Evolutionary conservation across 1,140 invertebrate genomes (phyloP).

Genomic region (Leguminivora glycinivorella): DNA sequence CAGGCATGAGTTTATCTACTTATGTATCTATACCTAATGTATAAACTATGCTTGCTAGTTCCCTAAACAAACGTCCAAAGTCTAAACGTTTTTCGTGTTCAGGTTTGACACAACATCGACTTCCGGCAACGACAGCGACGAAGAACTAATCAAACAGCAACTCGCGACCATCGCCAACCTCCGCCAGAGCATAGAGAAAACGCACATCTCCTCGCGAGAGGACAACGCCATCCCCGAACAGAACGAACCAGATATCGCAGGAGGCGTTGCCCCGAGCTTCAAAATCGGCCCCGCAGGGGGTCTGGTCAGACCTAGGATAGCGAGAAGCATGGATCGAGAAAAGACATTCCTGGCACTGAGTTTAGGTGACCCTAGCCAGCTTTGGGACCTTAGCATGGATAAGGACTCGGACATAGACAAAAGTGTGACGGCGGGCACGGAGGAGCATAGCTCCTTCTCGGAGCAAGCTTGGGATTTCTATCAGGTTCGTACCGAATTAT

Average conservation of each 20-base stretch:
- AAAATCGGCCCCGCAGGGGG: slow-evolving; percentile 80
- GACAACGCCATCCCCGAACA: slow-evolving; percentile 72
- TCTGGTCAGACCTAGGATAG: slow-evolving; percentile 62
- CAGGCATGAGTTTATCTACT: too few species aligned
- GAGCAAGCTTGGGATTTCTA: slow-evolving; percentile 93
- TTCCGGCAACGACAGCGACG: slow-evolving; percentile 77
- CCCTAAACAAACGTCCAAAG: too few species aligned
- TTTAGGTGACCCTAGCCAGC: slow-evolving; percentile 62
- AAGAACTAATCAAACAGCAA: slow-evolving; percentile 66
- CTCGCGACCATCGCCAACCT: slow-evolving; percentile 63
- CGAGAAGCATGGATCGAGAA: slow-evolving; percentile 67
- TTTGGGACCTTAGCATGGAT: slow-evolving; percentile 68
- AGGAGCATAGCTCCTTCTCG: slow-evolving; percentile 89
- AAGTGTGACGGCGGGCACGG: slow-evolving; percentile 78
- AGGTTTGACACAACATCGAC: slow-evolving; percentile 77
- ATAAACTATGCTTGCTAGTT: too few species aligned
- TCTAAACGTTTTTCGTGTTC: slow-evolving; percentile 12
- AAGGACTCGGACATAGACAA: slow-evolving; percentile 74
- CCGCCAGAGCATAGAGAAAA: slow-evolving; percentile 73
- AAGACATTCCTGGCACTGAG: slow-evolving; percentile 65
- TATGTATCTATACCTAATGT: too few species aligned
- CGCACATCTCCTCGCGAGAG: slow-evolving; percentile 70
- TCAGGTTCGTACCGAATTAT: slow-evolving; percentile 77
- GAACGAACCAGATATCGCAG: slow-evolving; percentile 52
- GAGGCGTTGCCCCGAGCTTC: slow-evolving; percentile 76